A percentile compares a stretch with the other conserved stretches of the same genome.
phyloP scores from a whole-genome alignment of 1,140 invertebrate genomes.

The Anastrepha obliqua region DNA sequence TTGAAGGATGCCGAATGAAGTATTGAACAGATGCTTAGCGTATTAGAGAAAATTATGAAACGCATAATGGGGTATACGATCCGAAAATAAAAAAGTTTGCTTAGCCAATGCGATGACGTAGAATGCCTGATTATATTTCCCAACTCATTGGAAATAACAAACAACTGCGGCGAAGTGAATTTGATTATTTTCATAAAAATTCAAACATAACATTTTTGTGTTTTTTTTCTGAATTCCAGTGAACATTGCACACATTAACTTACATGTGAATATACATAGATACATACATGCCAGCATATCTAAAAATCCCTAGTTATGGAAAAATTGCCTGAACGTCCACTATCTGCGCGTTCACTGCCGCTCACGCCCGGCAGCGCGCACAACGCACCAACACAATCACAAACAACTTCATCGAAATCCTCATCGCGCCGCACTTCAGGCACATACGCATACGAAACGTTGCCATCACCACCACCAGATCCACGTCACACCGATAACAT shows the following conservation, averaged over 20 bases:
- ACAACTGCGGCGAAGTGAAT: too few relatives aligned
- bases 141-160: too few relatives aligned
- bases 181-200: background rate
- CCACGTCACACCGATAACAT: constrained; percentile 63
- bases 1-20: constrained; percentile 10
- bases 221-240: too few relatives aligned
- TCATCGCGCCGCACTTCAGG: constrained; percentile 55
- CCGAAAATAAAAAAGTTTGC: too few relatives aligned
- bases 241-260: too few relatives aligned
- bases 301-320: background rate
- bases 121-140: too few relatives aligned
- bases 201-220: background rate
- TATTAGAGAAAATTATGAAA: constrained; percentile 12
- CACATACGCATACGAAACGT: constrained; percentile 63
- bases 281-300: background rate
- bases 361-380: background rate
- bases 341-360: constrained; percentile 11
- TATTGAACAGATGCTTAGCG: background rate
- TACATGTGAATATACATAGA: background rate
- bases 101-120: too few relatives aligned
- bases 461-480: constrained; percentile 70
- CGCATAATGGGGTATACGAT: background rate
- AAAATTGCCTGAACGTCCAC: constrained; percentile 21
- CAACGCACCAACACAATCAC: background rate
- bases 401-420: background rate